phyloP scores from a whole-genome alignment of 2,113 vertebrate genomes.

The Poicephalus meyeri region DNA sequence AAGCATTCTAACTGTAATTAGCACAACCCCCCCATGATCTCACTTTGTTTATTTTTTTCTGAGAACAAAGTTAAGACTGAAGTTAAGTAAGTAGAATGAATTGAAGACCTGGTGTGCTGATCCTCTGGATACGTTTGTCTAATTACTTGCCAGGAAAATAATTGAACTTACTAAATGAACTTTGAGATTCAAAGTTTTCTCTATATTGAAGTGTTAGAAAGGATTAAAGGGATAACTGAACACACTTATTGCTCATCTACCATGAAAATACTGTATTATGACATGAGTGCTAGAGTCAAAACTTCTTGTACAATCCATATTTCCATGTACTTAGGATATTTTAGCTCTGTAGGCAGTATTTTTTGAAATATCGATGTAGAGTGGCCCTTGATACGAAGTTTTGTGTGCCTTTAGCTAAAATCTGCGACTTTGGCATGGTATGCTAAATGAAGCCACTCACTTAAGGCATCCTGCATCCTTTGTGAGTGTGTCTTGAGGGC shows the following conservation, averaged over 20 bases:
- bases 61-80: neutral
- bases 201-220: neutral
- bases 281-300: neutral
- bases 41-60: neutral
- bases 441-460: neutral
- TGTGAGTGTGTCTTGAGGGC: neutral
- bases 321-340: neutral
- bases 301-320: neutral
- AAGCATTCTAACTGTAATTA: neutral
- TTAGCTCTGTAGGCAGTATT: neutral
- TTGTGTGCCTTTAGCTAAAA: neutral
- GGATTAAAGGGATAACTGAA: neutral
- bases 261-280: neutral
- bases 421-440: neutral
- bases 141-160: neutral
- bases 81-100: neutral
- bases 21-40: neutral
- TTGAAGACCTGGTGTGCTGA: neutral
- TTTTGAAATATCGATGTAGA: neutral
- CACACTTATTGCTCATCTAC: neutral
- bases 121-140: neutral
- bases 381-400: neutral
- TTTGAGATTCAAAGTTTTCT: neutral
- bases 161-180: neutral
- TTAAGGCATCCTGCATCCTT: neutral